Percentiles rank a stretch among this genome's conserved stretches.
Evolutionary conservation across 2,888 invertebrate species (phyloP).

Genomic region (Rhimphoctona megacephalus): DNA sequence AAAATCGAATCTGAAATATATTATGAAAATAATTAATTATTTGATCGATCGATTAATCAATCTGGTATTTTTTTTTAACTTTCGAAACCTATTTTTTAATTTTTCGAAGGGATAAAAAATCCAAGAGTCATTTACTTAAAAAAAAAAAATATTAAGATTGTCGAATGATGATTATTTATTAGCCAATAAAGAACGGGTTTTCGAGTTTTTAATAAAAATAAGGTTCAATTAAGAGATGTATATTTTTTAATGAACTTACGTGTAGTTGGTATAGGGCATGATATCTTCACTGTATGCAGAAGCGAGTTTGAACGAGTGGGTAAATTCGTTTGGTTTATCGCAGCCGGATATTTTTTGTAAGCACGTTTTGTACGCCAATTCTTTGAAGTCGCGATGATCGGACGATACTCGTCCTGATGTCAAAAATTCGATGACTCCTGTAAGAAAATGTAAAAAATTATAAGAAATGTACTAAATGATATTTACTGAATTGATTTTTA

Average conservation of each 20-base stretch:
- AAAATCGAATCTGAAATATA: conserved; percentile 95
- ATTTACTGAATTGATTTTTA: background rate
- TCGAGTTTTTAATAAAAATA: background rate
- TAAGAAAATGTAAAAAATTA: conserved; percentile 20
- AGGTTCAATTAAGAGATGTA: background rate
- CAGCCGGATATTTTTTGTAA: conserved; percentile 95
- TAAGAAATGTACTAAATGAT: background rate
- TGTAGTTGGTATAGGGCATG: conserved; percentile 99
- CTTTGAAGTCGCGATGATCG: conserved; percentile 98
- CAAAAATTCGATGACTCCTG: conserved; percentile 98
- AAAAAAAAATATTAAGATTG: too few species aligned
- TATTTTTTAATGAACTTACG: conserved; percentile 88
- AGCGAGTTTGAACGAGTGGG: conserved; percentile 97
- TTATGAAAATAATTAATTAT: background rate
- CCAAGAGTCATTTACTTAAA: too few species aligned
- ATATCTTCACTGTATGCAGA: conserved; percentile 98
- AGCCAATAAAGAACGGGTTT: background rate
- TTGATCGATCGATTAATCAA: background rate
- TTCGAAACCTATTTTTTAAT: background rate
- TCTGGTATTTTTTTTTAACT: background rate
- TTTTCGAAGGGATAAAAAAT: background rate
- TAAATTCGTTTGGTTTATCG: conserved; percentile 94
- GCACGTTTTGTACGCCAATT: conserved; percentile 95
- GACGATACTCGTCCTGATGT: conserved; percentile 95
- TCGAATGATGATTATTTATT: background rate